Base-by-base conservation (phyloP, 2,888 invertebrate genomes). In the Trissolcus japonicus region DNA sequence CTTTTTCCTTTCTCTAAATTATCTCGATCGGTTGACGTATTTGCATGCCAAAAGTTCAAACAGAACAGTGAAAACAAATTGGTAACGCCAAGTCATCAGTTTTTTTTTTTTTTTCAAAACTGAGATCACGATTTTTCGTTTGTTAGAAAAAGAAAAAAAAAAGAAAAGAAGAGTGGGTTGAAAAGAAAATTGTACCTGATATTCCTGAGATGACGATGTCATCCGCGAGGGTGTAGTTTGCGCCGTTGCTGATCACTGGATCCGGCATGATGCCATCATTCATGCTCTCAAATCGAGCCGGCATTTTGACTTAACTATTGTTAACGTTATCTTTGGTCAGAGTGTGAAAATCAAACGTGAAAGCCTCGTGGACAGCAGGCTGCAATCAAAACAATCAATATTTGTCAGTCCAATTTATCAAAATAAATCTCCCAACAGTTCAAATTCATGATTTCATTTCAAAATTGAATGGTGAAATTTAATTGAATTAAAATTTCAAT, bases 131-230 rank as follows among this genome's bases (percentile, higher is more conserved):
- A 21, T 21, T 21, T 21, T 21, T 21, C n/a, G n/a, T n/a, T n/a
- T n/a, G n/a, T n/a, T n/a, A n/a, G n/a, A n/a, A n/a, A n/a, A n/a
- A n/a, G n/a, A n/a, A n/a, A n/a, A n/a, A n/a, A n/a, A n/a, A n/a
- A n/a, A n/a, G n/a, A 19, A 19, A 19, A 19, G 1, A 19, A 19
- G 4, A 0, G 25, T 25, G 6, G 25, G 25, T 3, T 19, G 25
- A 25, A 4, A 25, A 25, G 46, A 46, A 46, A 46, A 46, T 41
- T 14, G 35, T 50, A 81, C 91, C 91, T 67, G 96, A 95, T 83
- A 96, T 91, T 17, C 97, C 96, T 57, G 94, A 92, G 85, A 97
- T 94, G 83, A 96, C 95, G 83, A 96, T 92, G 73, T 94, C 94
- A 79, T 94, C 94, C 56, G 91, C 90, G 62, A 87, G 81, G 40